Conservation (phyloP, 1,140 invertebrate species). For the Drosophila setifemur region DNA sequence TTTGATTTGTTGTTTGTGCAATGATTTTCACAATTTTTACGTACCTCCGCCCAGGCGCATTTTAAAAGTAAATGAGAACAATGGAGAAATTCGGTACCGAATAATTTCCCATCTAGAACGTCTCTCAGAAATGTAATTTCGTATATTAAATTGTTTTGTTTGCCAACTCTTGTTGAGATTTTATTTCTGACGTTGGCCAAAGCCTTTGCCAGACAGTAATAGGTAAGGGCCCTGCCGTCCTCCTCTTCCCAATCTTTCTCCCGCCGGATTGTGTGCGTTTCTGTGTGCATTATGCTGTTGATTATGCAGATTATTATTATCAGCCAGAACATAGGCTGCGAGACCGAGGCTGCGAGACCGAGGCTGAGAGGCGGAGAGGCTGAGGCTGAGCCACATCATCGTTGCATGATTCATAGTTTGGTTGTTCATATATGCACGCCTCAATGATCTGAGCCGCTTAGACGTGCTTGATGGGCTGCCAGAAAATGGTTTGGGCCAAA, state of each 20-base stretch:
- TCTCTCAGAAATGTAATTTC: conserved; percentile 18
- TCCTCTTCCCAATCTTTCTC: too few species aligned
- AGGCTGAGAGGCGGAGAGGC: conserved; percentile 7
- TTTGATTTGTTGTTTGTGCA: too few species aligned
- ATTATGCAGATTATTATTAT: conserved; percentile 72
- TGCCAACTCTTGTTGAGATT: conserved; percentile 52
- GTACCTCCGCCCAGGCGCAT: neutral
- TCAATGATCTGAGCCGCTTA: conserved; percentile 69
- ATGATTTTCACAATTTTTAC: too few species aligned
- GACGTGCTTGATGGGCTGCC: conserved; percentile 54
- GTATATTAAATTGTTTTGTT: conserved; percentile 71
- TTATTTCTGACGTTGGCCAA: conserved; percentile 44
- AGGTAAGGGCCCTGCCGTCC: too few species aligned
- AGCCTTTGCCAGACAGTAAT: conserved; percentile 47
- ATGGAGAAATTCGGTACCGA: neutral
- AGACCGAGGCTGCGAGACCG: conserved; percentile 4
- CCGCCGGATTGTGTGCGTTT: neutral
- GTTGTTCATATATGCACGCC: conserved; percentile 41
- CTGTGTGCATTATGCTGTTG: conserved; percentile 71
- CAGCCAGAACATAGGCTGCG: conserved; percentile 34
- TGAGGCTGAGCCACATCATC: conserved; percentile 8
- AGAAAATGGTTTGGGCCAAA: conserved; percentile 3
- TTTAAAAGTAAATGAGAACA: neutral
- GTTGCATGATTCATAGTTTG: conserved; percentile 67
- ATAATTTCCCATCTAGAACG: neutral